These are phyloP conservation scores for Neoaliturus tenellus DNA, from an alignment of 2,888 invertebrate species.

Conservation along the genomic window DNA sequence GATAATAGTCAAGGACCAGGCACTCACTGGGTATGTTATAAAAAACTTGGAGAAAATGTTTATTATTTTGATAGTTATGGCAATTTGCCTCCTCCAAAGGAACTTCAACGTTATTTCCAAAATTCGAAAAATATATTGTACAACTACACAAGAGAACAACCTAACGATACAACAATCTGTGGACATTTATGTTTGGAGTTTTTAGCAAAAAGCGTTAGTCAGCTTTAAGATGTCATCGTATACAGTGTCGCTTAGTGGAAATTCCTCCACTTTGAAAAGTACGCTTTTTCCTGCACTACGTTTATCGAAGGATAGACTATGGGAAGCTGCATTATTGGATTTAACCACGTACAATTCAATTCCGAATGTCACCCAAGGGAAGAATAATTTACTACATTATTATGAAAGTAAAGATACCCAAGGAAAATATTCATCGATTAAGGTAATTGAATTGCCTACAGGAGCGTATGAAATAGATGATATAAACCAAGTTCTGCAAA, in stretches of 20 bases:
- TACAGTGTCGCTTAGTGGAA: conserved; percentile 17
- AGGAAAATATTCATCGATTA: background rate
- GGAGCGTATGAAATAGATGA: conserved; percentile 40
- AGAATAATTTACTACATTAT: conserved; percentile 19
- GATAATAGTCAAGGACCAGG: conserved; percentile 4
- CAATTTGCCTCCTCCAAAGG: conserved; percentile 1
- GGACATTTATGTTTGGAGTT: conserved; percentile 39
- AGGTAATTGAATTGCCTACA: background rate
- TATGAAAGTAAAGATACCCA: background rate
- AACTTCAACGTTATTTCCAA: background rate
- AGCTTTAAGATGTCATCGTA: conserved; percentile 40
- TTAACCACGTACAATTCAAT: conserved; percentile 49
- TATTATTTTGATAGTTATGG: conserved; percentile 37
- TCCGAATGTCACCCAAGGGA: conserved; percentile 12
- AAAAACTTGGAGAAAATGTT: background rate
- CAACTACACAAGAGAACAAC: background rate
- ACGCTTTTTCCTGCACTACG: conserved; percentile 17
- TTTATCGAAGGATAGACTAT: background rate
- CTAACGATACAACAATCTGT: background rate
- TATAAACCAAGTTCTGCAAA: conserved; percentile 17
- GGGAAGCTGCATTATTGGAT: conserved; percentile 35
- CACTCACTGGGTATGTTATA: conserved; percentile 39
- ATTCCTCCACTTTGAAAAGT: background rate
- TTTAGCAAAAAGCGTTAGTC: conserved; percentile 10
- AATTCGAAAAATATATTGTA: background rate